Conservation (phyloP, 1,140 invertebrate species). For the Zaprionus inermis region DNA sequence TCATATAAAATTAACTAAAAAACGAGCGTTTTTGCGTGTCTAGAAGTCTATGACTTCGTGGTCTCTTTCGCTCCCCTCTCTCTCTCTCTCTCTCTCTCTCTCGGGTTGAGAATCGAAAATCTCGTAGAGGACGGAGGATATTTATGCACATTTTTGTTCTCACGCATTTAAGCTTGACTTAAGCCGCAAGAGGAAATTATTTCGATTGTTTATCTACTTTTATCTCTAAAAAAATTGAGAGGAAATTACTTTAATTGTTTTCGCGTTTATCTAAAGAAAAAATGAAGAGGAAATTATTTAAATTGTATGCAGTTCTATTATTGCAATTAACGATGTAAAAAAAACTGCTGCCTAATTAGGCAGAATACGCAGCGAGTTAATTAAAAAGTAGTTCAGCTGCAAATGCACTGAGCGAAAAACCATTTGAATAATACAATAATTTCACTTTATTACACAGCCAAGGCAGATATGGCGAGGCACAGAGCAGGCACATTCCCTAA, state of each 20-base stretch:
- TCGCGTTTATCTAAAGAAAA: too few species aligned
- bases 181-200: neutral
- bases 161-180: neutral
- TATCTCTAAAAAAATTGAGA: too few species aligned
- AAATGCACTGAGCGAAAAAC: neutral
- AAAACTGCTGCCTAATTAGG: slow-evolving; percentile 6
- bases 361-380: neutral
- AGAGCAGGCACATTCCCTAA: too few species aligned
- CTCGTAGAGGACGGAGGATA: too few species aligned
- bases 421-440: slow-evolving; percentile 1
- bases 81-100: neutral
- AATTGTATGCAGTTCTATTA: neutral
- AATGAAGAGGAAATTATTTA: neutral
- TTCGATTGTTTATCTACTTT: neutral
- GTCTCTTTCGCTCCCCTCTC: neutral
- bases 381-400: slow-evolving; percentile 5
- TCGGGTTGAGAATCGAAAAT: too few species aligned
- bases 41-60: neutral
- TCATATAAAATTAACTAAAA: slow-evolving; percentile 14
- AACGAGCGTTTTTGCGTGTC: neutral
- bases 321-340: neutral
- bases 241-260: too few species aligned
- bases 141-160: neutral
- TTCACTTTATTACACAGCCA: neutral
- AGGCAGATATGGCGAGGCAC: too few species aligned